Base-by-base conservation (phyloP, 1,140 invertebrate genomes). In the Lysiphlebus fabarum region DNA sequence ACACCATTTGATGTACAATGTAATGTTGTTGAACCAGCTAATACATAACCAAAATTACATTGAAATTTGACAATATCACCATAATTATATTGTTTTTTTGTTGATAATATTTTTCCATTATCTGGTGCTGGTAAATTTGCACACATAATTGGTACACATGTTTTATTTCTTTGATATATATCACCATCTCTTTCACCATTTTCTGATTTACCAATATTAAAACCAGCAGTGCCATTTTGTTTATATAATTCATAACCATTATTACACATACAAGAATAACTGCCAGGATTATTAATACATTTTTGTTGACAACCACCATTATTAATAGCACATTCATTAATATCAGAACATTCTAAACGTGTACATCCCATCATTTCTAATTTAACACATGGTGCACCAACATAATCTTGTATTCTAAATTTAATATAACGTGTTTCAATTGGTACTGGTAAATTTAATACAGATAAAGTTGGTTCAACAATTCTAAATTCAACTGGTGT, bases 301-400 rank as follows among this genome's bases (percentile, higher is more conserved):
- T 94, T 93, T 70, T 96, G 93, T 70, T 96, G 90, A 76, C 95
- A 98, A 14, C 92, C 93, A 7, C 95, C 95, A 74, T 98, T 98
- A 60, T 90, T 88, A 14, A 82, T 82, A 50, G 83, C 82, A 76
- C 95, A 98, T 76, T 98, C 95, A 70, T 98, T 96, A 37, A 96
- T 87, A 73, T 98, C 95, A 8, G 84, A 83, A 73, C 95, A 98
- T 69, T 95, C 93, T 62, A 95, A 82, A 62, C 92, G 82, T 0
- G 90, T 91, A 75, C 94, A 97, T 7, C 94, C 95, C 88, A 96
- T 94, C 12, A 96, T 83, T 82, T 98, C 95, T 41, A 98, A 71
- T 73, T 93, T 91, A 55, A 96, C 77, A 68, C 95, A 98, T 4
- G 93, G 94, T 6, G 91, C 91, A 4, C 85, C 87, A 6, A 91